These are phyloP conservation scores for Garrulus glandarius DNA, from an alignment of 2,797 vertebrate species.

Conservation along the genomic window DNA sequence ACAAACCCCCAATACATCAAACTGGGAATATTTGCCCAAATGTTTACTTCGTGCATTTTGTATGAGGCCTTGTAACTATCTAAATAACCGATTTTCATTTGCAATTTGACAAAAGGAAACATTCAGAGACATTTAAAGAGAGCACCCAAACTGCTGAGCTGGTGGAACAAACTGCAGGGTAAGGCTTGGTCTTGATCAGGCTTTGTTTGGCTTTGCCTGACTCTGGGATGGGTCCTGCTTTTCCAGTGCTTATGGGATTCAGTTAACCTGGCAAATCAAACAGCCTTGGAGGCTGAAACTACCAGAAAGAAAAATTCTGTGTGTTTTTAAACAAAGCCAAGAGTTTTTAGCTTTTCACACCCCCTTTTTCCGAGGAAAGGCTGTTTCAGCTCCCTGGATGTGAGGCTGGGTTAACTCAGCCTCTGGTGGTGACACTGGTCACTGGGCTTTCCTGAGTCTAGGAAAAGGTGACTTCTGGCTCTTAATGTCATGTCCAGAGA, in stretches of 20 bases:
- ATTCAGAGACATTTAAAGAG: neutral
- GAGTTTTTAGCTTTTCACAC: neutral
- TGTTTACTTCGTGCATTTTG: neutral
- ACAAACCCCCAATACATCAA: neutral
- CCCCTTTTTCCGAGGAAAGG: rapidly evolving
- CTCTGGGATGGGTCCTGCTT: neutral
- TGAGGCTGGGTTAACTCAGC: neutral
- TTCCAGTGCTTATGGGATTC: neutral
- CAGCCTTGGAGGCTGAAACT: neutral
- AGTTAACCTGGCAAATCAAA: neutral
- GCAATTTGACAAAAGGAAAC: neutral
- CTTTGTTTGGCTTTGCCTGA: neutral
- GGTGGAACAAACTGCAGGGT: neutral
- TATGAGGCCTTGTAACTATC: neutral
- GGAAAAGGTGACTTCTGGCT: neutral
- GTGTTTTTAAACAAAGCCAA: neutral
- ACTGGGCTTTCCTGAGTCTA: neutral
- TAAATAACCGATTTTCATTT: neutral
- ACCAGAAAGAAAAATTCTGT: neutral
- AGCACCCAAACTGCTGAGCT: neutral
- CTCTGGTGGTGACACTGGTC: neutral
- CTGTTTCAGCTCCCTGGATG: neutral
- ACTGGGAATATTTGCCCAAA: neutral
- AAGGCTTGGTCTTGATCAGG: neutral
- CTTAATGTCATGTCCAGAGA: neutral